phyloP scores from a whole-genome alignment of 2,888 invertebrate genomes.

The Pelosia muscerda region DNA sequence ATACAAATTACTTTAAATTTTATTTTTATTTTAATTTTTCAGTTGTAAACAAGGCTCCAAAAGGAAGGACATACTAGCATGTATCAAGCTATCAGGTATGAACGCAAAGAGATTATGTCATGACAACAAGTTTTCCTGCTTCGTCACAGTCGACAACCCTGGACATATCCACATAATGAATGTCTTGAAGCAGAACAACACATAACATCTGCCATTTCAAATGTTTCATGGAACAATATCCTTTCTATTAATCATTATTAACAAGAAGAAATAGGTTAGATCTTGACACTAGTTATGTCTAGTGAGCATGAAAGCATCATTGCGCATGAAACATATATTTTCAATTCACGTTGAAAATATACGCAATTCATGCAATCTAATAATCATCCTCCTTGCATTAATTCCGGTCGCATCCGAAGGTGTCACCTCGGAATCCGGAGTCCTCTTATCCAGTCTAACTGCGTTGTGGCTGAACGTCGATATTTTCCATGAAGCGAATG shows the following conservation, averaged over 20 bases:
- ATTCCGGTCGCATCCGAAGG: too few species aligned
- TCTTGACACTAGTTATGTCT: background rate
- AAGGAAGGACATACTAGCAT: slow-evolving; percentile 77
- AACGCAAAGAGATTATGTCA: slow-evolving; percentile 74
- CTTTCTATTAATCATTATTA: slow-evolving; percentile 10
- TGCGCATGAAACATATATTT: background rate
- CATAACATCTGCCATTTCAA: slow-evolving; percentile 59
- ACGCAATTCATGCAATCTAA: too few species aligned
- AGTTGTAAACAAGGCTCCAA: slow-evolving; percentile 79
- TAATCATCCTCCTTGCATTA: too few species aligned
- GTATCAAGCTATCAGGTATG: slow-evolving; percentile 81
- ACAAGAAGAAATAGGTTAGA: background rate
- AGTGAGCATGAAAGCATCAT: background rate
- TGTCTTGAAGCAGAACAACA: slow-evolving; percentile 63
- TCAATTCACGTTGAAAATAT: background rate
- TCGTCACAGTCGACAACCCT: slow-evolving; percentile 87
- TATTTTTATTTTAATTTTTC: slow-evolving; percentile 29
- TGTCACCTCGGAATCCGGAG: too few species aligned
- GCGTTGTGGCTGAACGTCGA: too few species aligned
- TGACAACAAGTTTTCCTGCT: slow-evolving; percentile 85
- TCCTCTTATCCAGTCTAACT: too few species aligned
- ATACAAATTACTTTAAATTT: too few species aligned
- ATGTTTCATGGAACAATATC: slow-evolving; percentile 38
- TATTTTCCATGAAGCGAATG: too few species aligned
- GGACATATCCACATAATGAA: slow-evolving; percentile 88